phyloP scores from a whole-genome alignment of 2,888 invertebrate species.

The Calameuta idolon region DNA sequence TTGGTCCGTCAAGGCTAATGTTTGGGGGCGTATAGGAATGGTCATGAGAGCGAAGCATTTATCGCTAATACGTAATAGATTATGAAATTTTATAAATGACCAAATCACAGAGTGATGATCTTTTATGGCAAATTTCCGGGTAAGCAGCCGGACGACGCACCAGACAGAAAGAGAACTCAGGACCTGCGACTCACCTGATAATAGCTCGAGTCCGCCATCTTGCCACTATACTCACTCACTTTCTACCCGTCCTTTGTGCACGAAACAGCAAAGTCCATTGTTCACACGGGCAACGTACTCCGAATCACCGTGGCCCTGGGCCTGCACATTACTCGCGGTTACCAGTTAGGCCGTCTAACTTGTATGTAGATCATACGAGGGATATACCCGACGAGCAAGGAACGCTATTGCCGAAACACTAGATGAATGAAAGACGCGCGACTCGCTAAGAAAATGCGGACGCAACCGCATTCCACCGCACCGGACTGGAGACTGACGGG shows the following conservation, averaged over 20 bases:
- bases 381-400: neutral
- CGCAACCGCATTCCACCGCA: slow-evolving; percentile 54
- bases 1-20: neutral
- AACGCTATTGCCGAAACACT: slow-evolving; percentile 28
- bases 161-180: slow-evolving; percentile 38
- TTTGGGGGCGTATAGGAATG: neutral
- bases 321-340: neutral
- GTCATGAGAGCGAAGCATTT: neutral
- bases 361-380: neutral
- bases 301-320: slow-evolving; percentile 5
- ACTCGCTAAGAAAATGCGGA: slow-evolving; percentile 38
- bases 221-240: slow-evolving; percentile 61
- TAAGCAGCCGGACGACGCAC: slow-evolving; percentile 29
- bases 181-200: slow-evolving; percentile 72
- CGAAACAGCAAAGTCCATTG: slow-evolving; percentile 51
- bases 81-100: neutral
- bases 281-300: slow-evolving; percentile 34
- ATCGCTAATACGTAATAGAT: neutral
- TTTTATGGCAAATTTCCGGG: slow-evolving; percentile 34
- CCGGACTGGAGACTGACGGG: slow-evolving; percentile 50
- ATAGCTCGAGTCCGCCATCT: slow-evolving; percentile 76
- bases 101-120: slow-evolving; percentile 4
- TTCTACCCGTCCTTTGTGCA: slow-evolving; percentile 61
- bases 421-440: slow-evolving; percentile 48
- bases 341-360: neutral